A percentile compares a stretch with the other conserved stretches of the same genome.
phyloP scores from a whole-genome alignment of 1,140 invertebrate genomes.

The Drosophila pruinosa region DNA sequence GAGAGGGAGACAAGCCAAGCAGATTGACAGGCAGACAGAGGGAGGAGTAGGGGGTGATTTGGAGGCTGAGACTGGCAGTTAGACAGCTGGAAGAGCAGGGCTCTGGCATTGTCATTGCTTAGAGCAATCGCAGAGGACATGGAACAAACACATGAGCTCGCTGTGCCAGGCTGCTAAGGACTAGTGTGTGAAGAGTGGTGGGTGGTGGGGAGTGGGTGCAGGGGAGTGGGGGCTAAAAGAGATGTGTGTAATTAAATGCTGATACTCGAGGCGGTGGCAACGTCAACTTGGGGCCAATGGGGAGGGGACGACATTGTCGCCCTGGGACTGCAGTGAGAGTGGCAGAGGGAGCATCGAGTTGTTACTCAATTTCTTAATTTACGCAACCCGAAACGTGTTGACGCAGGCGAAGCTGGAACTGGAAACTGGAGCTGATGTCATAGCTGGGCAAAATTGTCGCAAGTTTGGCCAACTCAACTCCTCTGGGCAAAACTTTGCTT shows the following conservation, averaged over 20 bases:
- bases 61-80: background rate
- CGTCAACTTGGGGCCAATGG: conserved; percentile 44
- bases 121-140: conserved; percentile 28
- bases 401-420: conserved; percentile 29
- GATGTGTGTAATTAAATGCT: conserved; percentile 70
- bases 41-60: background rate
- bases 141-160: background rate
- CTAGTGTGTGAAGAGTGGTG: background rate
- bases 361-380: conserved; percentile 77
- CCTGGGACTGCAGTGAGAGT: conserved; percentile 32
- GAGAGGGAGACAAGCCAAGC: background rate
- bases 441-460: conserved; percentile 1
- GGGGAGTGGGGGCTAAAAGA: background rate
- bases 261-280: conserved; percentile 47
- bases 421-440: conserved; percentile 1
- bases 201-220: background rate
- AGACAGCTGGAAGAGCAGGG: background rate
- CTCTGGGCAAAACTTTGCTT: conserved; percentile 6
- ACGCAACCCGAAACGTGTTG: conserved; percentile 70
- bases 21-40: background rate
- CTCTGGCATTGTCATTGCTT: conserved; percentile 16
- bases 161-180: background rate
- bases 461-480: conserved; percentile 8
- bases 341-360: conserved; percentile 1
- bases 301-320: conserved; percentile 53